Evolutionary conservation across 2,113 vertebrate species (phyloP), one percentile per base, ranked within the genome.

Genomic region (Phyllostomus discolor): DNA sequence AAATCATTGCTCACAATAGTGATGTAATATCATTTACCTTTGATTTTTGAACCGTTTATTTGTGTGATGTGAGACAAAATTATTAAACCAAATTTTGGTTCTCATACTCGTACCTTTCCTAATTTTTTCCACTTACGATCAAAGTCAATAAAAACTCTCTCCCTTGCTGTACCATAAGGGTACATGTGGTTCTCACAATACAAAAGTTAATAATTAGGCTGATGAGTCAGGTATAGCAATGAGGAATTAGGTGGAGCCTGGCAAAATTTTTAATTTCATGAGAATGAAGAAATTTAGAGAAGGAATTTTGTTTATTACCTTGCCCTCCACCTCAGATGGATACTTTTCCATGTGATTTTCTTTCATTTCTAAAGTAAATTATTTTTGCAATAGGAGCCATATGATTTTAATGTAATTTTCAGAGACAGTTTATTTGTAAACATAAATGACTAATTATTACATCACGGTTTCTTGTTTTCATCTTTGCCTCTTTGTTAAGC

Each of bases 361-460:
- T 95, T 95, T 50, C 43, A 28, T 81, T 88, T 91, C 70, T 46
- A 73, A 76, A 73, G 19, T 88, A 91, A 80, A 82, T 78, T 90
- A 57, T 50, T 50, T 16, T 72, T 62, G 70, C 20, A 41, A 50
- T 54, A 59, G 64, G 5, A 87, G 9, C 50, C 20, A 38, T 52
- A 83, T 38, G 2, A 24, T 20, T 93, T 89, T 46, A 89, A 62
- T 11, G 33, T 73, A 76, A 78, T 91, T 92, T 70, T 76, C 80
- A 90, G 64, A 96, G 85, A 73, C n/a, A 6, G 43, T 64, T 96
- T 90, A 93, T 66, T 96, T 97, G 78, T 94, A 95, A 95, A 95
- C 79, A 95, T 54, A 59, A 69, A 28, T 97, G 84, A 94, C 62
- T 95, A 85, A 95, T 69, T 88, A 67, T 95, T 81, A 81, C 78